phyloP scores from a whole-genome alignment of 37 sponge, comb jelly and placozoan species.

The Lycopodina hypogea region DNA sequence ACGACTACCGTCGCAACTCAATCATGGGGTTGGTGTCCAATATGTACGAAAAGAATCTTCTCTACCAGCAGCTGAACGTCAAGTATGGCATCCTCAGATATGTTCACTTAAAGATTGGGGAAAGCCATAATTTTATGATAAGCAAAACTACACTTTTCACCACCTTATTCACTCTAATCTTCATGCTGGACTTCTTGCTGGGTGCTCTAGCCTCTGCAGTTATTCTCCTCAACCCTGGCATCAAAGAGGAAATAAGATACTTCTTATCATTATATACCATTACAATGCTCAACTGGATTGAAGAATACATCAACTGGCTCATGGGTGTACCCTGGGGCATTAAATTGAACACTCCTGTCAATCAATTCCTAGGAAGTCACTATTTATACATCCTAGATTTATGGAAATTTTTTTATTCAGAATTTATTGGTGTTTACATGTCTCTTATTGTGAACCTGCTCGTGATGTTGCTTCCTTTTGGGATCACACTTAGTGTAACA shows the following conservation, averaged over 20 bases:
- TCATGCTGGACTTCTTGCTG: conserved; percentile 6
- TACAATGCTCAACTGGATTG: conserved; percentile 21
- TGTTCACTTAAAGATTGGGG: not conserved
- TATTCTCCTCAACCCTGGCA: not conserved
- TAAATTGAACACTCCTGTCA: conserved; percentile 74
- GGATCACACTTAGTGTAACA: conserved; percentile 40
- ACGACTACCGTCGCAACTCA: too few species aligned
- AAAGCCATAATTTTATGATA: not conserved
- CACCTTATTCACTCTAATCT: not conserved
- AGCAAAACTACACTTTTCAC: not conserved
- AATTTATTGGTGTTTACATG: conserved; percentile 24
- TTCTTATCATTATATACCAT: conserved; percentile 22
- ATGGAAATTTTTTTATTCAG: conserved; percentile 42
- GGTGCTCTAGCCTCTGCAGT: not conserved
- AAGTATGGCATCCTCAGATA: not conserved
- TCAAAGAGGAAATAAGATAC: not conserved
- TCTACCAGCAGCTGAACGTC: conserved; percentile 44
- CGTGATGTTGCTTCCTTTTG: conserved; percentile 22
- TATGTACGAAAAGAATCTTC: conserved; percentile 35
- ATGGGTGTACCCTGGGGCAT: conserved; percentile 76
- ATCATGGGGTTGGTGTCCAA: not conserved
- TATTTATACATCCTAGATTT: conserved; percentile 27
- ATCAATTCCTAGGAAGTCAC: conserved; percentile 42
- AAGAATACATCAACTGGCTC: conserved; percentile 50
- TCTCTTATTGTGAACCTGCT: not conserved